phyloP scores from a whole-genome alignment of 2,888 invertebrate genomes.

The Drosophila kanekoi region DNA sequence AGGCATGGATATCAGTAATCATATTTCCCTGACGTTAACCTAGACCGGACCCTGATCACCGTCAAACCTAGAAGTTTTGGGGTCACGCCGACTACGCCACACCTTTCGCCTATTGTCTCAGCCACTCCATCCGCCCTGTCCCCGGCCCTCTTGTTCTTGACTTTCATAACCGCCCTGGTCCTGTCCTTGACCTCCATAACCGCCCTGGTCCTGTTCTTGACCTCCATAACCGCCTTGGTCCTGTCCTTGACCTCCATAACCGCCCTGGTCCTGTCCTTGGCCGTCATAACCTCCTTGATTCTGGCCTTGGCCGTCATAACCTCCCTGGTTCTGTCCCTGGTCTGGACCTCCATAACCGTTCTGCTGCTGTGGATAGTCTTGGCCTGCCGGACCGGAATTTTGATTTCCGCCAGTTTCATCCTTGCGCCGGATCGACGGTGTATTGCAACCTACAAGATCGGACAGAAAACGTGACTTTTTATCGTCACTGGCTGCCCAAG shows the following conservation, averaged over 20 bases:
- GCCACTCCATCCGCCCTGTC: too few species aligned
- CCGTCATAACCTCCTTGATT: background rate
- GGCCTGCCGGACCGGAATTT: too few species aligned
- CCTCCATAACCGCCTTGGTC: background rate
- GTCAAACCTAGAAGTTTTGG: too few species aligned
- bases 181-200: too few species aligned
- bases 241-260: too few species aligned
- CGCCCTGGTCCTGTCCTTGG: too few species aligned
- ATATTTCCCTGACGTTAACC: background rate
- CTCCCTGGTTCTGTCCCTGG: background rate
- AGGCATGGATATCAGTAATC: too few species aligned
- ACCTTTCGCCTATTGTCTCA: too few species aligned
- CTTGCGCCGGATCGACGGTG: conserved; percentile 27
- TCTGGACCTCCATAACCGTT: too few species aligned
- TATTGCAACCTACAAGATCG: conserved; percentile 81
- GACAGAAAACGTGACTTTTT: conserved; percentile 80
- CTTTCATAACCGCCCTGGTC: background rate
- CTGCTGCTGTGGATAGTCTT: too few species aligned
- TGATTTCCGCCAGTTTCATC: background rate
- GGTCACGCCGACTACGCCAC: too few species aligned
- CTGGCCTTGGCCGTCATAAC: background rate
- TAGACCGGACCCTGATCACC: too few species aligned
- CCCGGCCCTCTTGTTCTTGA: background rate
- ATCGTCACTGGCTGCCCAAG: conserved; percentile 79
- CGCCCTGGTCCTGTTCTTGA: background rate